Percentiles rank a stretch among this genome's conserved stretches.
phyloP scores from a whole-genome alignment of 2,113 vertebrate species.

The Forbesichthys agassizii region DNA sequence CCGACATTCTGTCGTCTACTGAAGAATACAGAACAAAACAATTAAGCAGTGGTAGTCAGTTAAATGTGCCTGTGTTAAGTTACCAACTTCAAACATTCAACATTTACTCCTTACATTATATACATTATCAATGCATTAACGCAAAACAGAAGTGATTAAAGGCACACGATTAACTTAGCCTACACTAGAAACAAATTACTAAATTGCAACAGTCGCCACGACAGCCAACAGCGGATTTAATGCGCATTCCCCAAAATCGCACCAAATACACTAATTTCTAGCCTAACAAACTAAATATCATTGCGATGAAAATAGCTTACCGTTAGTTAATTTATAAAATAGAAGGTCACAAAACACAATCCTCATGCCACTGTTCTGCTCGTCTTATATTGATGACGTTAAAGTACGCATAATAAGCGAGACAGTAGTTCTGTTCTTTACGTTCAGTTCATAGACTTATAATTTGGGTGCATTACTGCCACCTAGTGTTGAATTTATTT shows the following conservation, averaged over 20 bases:
- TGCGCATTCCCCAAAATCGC: background rate
- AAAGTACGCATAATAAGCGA: slow-evolving; percentile 33
- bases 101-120: background rate
- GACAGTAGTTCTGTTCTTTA: slow-evolving; percentile 5
- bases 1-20: slow-evolving; percentile 79
- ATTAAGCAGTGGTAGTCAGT: background rate
- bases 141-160: background rate
- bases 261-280: background rate
- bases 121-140: too few species aligned
- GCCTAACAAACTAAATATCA: background rate
- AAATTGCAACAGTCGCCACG: too few species aligned
- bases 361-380: slow-evolving; percentile 30
- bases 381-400: slow-evolving; percentile 61
- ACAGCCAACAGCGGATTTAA: too few species aligned
- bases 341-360: slow-evolving; percentile 58
- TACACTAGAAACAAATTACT: background rate
- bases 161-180: too few species aligned
- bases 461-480: background rate
- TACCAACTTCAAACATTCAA: background rate
- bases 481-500: background rate
- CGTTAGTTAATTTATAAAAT: background rate
- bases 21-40: slow-evolving; percentile 13
- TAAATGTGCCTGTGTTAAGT: background rate
- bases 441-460: too few species aligned
- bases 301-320: slow-evolving; percentile 18